Evolutionary conservation across 2,888 invertebrate genomes (phyloP).

Genomic region (Coleophora deauratella): DNA sequence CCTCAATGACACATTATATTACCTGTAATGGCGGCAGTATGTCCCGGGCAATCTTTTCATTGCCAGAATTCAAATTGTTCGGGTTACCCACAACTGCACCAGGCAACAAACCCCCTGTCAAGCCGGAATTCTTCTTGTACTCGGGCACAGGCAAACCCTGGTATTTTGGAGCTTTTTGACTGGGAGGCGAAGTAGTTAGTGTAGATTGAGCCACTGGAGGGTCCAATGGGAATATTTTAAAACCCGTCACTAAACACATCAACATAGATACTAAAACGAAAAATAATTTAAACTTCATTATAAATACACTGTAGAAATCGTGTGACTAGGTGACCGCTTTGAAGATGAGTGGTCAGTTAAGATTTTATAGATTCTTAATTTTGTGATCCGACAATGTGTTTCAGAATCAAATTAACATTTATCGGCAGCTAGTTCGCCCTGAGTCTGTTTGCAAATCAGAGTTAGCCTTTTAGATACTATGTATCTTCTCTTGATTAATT

Average conservation of each 20-base stretch:
- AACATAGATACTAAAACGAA: constrained; percentile 1
- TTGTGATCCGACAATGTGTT: constrained; percentile 21
- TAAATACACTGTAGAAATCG: neutral
- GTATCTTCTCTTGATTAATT: too few relatives aligned
- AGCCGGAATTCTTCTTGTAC: constrained; percentile 7
- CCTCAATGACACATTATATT: too few relatives aligned
- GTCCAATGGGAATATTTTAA: constrained; percentile 9
- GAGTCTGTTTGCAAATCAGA: constrained; percentile 24
- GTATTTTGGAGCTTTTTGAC: neutral
- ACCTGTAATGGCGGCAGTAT: constrained; percentile 41
- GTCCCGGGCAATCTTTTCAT: constrained; percentile 20
- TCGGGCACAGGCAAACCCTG: neutral
- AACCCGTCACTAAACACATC: constrained; percentile 1
- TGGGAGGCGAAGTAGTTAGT: neutral
- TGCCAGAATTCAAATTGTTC: neutral
- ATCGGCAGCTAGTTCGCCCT: constrained; percentile 41
- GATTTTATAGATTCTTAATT: neutral
- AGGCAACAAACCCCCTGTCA: constrained; percentile 10
- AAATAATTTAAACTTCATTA: neutral
- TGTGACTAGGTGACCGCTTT: too few relatives aligned
- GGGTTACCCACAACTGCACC: neutral
- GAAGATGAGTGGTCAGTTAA: too few relatives aligned
- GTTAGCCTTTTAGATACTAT: too few relatives aligned
- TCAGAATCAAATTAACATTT: constrained; percentile 32
- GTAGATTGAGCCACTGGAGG: neutral